Percentiles rank a stretch among this genome's conserved stretches.
phyloP scores from a whole-genome alignment of 2,113 vertebrate genomes.

The Cichladusa arquata region DNA sequence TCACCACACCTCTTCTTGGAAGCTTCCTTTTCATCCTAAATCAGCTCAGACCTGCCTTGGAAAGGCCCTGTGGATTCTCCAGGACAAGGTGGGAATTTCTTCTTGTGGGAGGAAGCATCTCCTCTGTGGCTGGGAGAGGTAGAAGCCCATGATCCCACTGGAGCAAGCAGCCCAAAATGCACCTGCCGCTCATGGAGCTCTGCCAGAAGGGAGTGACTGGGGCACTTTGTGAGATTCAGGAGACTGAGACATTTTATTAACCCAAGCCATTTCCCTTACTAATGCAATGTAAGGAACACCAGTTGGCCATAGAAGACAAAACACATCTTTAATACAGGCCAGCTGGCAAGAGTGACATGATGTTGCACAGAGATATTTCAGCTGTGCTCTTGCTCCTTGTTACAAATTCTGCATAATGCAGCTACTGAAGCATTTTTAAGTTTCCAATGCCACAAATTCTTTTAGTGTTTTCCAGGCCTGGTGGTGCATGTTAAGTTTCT shows the following conservation, averaged over 20 bases:
- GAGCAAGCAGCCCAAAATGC: rapidly evolving
- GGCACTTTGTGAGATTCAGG: neutral
- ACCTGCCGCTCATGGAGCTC: neutral
- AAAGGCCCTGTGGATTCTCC: neutral
- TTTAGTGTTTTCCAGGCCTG: neutral
- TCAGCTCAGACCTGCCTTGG: neutral
- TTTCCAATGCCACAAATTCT: neutral
- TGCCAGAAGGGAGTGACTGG: rapidly evolving
- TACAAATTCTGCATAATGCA: neutral
- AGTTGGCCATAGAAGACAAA: neutral
- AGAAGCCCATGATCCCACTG: neutral
- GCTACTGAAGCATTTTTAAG: neutral
- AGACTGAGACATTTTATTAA: neutral
- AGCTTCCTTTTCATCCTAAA: neutral
- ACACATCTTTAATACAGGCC: neutral
- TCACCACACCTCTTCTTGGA: neutral
- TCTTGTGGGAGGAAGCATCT: neutral
- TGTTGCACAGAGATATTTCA: neutral
- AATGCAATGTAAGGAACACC: neutral
- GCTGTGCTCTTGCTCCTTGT: neutral
- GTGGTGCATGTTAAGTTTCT: neutral
- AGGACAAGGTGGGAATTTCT: neutral
- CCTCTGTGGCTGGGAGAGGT: neutral
- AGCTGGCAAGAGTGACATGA: neutral
- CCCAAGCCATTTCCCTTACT: neutral